Base-by-base conservation (phyloP, 2,888 invertebrate species). In the Falcaria lacertinaria region DNA sequence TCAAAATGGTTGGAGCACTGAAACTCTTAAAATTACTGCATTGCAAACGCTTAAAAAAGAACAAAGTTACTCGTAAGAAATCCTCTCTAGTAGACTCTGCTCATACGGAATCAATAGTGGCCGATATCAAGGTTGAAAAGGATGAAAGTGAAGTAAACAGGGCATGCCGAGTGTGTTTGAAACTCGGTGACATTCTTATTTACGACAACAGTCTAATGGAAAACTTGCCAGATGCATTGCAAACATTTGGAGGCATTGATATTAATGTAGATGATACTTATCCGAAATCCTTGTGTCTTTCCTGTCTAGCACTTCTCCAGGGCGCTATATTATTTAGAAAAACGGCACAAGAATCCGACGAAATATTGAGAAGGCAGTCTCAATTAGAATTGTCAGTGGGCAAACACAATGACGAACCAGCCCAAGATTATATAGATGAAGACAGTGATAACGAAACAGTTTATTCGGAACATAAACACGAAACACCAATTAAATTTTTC, bases 281-380 rank as follows among this genome's bases (percentile, higher is more conserved):
- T 48, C 83, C 87, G 0, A 85, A 87, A 61, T 72, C 60, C 43
- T 47, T 89, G 16, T 89, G 89, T 47, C 53, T 66, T 6, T 45
- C 72, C 0, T 89, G 89, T 41, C 57, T 76, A 44, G 54, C 65
- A 2, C 56, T 82, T 2, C 67, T 89, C 0, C 69, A 78, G 56
- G 74, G 77, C 4, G 88, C 87, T 13, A 74, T 86, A 42, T 49
- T 77, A 39, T 72, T 89, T 13, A 71, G 82, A 49, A 83, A 77
- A 70, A 84, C 77, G 22, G 88, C 88, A 2, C 77, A 75, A 49
- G 48, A 73, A 13, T 72, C 86, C 0, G 79, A 87, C 16, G 40
- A 64, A 39, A 22, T 63, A 2, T 60, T 88, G 1, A 71, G 65
- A 2, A 28, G 11, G 2, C 11, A 28, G 28, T 28, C 11, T 11